These are phyloP conservation scores for Neelides sp. DNA, from an alignment of 1,140 invertebrate species.

Conservation along the genomic window DNA sequence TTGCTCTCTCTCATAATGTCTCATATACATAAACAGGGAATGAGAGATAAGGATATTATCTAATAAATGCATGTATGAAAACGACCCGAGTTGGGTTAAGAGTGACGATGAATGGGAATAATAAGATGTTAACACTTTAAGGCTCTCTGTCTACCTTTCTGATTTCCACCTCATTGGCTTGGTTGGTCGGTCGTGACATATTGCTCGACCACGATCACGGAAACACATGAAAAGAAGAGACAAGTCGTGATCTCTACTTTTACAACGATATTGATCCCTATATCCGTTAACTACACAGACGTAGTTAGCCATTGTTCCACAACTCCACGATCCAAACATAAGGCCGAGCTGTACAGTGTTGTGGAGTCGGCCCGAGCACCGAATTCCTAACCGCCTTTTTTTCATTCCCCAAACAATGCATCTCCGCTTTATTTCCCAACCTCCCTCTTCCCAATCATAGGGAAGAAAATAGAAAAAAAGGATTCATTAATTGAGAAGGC, in stretches of 20 bases:
- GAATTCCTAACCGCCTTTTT: no score
- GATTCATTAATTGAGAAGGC: neutral
- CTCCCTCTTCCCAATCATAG: constrained; percentile 3
- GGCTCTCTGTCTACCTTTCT: no score
- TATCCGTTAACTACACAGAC: constrained; percentile 20
- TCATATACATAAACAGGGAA: no score
- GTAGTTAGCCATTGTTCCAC: constrained; percentile 20
- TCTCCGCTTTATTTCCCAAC: neutral
- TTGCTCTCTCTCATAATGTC: no score
- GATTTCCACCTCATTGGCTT: no score
- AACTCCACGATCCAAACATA: constrained; percentile 7
- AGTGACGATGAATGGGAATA: constrained; percentile 7
- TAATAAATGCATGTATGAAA: no score
- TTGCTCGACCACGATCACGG: constrained; percentile 28
- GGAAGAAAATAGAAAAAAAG: constrained; percentile 4
- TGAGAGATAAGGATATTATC: no score
- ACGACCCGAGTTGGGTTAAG: no score
- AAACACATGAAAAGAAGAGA: constrained; percentile 20
- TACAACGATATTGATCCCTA: constrained; percentile 25
- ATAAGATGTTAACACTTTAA: no score
- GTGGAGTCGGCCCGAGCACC: neutral
- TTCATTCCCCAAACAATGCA: no score
- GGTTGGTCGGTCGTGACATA: constrained; percentile 25
- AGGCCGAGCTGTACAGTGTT: constrained; percentile 2
- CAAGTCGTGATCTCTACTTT: constrained; percentile 27